Percentiles rank a stretch among this genome's conserved stretches.
These are phyloP conservation scores for Cepaea hortensis DNA, from an alignment of 2,888 invertebrate species.

Conservation along the genomic window DNA sequence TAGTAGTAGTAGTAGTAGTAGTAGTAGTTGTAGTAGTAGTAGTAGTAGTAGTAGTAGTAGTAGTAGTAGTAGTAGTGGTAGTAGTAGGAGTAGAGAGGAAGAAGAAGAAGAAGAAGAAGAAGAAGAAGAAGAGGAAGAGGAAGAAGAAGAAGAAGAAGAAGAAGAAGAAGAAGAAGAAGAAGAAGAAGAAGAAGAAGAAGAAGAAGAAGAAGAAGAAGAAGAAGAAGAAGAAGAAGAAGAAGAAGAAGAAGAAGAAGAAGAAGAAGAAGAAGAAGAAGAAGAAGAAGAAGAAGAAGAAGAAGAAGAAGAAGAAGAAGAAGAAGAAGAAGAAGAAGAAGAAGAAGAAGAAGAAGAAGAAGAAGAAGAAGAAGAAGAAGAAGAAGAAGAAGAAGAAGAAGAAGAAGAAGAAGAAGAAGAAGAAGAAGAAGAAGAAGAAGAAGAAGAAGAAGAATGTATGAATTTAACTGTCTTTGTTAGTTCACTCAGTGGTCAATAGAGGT, in stretches of 20 bases:
- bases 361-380: neutral
- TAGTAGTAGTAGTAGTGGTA: neutral
- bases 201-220: neutral
- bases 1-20: slow-evolving; percentile 47
- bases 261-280: neutral
- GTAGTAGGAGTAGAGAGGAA: neutral
- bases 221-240: slow-evolving; percentile 10
- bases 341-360: neutral
- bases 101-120: neutral
- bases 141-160: neutral
- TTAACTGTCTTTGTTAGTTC: no score
- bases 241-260: neutral
- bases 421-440: neutral
- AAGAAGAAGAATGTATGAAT: neutral
- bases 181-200: neutral
- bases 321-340: neutral
- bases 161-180: neutral
- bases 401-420: neutral
- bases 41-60: slow-evolving; percentile 47
- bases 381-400: slow-evolving; percentile 14
- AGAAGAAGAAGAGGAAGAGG: neutral
- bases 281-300: neutral
- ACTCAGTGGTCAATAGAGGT: no score
- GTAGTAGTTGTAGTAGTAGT: slow-evolving; percentile 47
- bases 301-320: neutral